Evolutionary conservation across 2,113 vertebrate species (phyloP).

Genomic region (Orientallactaga bullata): DNA sequence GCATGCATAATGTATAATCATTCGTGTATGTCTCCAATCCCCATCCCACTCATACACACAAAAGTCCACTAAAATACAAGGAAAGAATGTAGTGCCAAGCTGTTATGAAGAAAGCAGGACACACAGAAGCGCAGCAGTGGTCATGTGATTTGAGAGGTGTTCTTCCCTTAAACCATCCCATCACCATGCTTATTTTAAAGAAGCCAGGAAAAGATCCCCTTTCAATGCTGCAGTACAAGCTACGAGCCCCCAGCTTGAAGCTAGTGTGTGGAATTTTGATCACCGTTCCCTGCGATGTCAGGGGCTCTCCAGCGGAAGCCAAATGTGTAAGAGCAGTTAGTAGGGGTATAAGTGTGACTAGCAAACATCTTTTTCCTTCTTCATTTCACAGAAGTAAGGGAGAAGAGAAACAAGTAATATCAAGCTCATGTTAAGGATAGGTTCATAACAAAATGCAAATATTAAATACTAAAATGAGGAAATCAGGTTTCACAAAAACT

Average conservation of each 20-base stretch:
- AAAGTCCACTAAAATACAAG: slow-evolving; percentile 78
- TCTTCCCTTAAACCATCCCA: slow-evolving; percentile 79
- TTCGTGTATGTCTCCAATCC: slow-evolving; percentile 76
- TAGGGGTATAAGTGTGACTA: slow-evolving; percentile 51
- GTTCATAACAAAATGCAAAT: slow-evolving; percentile 61
- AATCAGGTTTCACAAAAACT: slow-evolving; percentile 73
- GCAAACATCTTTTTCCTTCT: slow-evolving; percentile 67
- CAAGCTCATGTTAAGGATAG: slow-evolving; percentile 72
- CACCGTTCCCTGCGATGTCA: slow-evolving; percentile 79
- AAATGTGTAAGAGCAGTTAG: slow-evolving; percentile 60
- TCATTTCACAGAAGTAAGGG: slow-evolving; percentile 69
- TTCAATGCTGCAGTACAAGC: slow-evolving; percentile 76
- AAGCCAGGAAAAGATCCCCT: slow-evolving; percentile 77
- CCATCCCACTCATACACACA: slow-evolving; percentile 66
- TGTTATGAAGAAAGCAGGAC: slow-evolving; percentile 88
- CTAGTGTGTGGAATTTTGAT: slow-evolving; percentile 67
- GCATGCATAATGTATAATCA: slow-evolving; percentile 88
- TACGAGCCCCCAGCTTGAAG: slow-evolving; percentile 73
- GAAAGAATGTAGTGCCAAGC: slow-evolving; percentile 85
- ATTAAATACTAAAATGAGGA: slow-evolving; percentile 74
- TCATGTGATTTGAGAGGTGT: slow-evolving; percentile 75
- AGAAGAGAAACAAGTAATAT: slow-evolving; percentile 65
- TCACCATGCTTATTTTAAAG: slow-evolving; percentile 77
- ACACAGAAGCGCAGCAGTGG: slow-evolving; percentile 86
- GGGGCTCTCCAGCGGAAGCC: slow-evolving; percentile 78